These are phyloP conservation scores for Dendrolimus houi DNA, from an alignment of 2,888 invertebrate genomes.

Conservation along the genomic window DNA sequence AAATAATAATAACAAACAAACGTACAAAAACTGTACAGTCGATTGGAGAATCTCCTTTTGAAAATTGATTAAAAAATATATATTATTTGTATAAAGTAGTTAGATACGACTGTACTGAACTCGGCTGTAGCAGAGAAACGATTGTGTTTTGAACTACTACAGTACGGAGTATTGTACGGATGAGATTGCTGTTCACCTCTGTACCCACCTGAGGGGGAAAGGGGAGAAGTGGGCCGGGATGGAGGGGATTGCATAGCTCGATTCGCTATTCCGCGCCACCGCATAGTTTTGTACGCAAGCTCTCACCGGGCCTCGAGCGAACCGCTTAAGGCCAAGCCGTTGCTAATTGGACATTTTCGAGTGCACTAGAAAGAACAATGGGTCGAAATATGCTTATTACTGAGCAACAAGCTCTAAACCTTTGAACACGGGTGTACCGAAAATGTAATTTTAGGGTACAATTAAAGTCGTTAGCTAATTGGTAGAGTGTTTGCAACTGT, in stretches of 20 bases:
- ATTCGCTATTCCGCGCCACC: conserved; percentile 51
- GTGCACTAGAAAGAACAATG: conserved; percentile 36
- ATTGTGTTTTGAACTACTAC: conserved; percentile 33
- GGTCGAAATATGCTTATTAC: conserved; percentile 21
- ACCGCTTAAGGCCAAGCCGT: conserved; percentile 47
- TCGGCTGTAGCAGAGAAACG: conserved; percentile 34
- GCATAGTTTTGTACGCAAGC: conserved; percentile 66
- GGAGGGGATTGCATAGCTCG: conserved; percentile 38
- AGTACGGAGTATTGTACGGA: conserved; percentile 41
- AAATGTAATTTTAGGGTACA: conserved; percentile 8
- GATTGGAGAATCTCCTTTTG: too few species aligned
- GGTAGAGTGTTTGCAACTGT: neutral
- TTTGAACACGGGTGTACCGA: conserved; percentile 5
- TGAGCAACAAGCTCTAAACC: conserved; percentile 4
- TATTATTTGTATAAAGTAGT: too few species aligned
- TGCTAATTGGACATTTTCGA: conserved; percentile 55
- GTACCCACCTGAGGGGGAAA: conserved; percentile 37
- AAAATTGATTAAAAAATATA: too few species aligned
- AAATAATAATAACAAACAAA: too few species aligned
- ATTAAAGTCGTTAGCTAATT: neutral
- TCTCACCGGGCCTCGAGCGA: conserved; percentile 49
- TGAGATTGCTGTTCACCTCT: conserved; percentile 56
- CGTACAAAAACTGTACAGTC: too few species aligned
- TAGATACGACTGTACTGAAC: conserved; percentile 13
- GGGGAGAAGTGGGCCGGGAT: conserved; percentile 17